A percentile compares a stretch with the other conserved stretches of the same genome.
phyloP scores from a whole-genome alignment of 2,888 invertebrate species.

The Scaptomyza caliginosa region DNA sequence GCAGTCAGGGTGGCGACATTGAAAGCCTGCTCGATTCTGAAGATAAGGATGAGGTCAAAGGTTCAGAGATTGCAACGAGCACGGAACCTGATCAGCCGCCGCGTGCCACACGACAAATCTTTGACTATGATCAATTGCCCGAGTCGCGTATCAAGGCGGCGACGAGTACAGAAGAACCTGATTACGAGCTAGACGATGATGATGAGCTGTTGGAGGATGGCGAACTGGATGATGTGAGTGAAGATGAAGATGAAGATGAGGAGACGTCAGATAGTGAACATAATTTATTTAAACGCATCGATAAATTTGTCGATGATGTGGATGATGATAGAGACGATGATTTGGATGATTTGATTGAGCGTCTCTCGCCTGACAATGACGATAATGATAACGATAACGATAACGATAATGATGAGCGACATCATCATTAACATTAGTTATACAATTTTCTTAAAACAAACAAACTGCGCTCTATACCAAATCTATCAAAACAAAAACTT shows the following conservation, averaged over 20 bases:
- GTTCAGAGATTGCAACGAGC: conserved; percentile 57
- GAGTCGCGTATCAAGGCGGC: conserved; percentile 73
- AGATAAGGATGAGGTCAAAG: conserved; percentile 33
- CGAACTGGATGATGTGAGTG: conserved; percentile 35
- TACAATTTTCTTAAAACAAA: conserved; percentile 51
- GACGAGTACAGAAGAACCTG: conserved; percentile 41
- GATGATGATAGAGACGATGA: conserved; percentile 72
- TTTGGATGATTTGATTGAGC: conserved; percentile 63
- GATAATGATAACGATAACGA: conserved; percentile 38
- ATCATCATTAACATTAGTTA: conserved; percentile 38
- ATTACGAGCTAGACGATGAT: conserved; percentile 46
- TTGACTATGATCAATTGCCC: conserved; percentile 83
- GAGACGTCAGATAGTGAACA: conserved; percentile 50
- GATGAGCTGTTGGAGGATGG: conserved; percentile 29
- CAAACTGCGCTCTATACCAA: conserved; percentile 82
- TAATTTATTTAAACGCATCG: conserved; percentile 75
- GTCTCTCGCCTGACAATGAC: conserved; percentile 39
- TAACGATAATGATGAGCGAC: conserved; percentile 34
- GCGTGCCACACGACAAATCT: conserved; percentile 81
- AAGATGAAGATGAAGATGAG: conserved; percentile 29
- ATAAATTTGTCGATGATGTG: conserved; percentile 71
- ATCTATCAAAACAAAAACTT: conserved; percentile 70
- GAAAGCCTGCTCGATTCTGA: conserved; percentile 55
- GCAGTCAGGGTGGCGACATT: conserved; percentile 64
- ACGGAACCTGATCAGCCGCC: conserved; percentile 74